phyloP scores from a whole-genome alignment of 2,888 invertebrate species.

The Lordiphosa andalusiaca region DNA sequence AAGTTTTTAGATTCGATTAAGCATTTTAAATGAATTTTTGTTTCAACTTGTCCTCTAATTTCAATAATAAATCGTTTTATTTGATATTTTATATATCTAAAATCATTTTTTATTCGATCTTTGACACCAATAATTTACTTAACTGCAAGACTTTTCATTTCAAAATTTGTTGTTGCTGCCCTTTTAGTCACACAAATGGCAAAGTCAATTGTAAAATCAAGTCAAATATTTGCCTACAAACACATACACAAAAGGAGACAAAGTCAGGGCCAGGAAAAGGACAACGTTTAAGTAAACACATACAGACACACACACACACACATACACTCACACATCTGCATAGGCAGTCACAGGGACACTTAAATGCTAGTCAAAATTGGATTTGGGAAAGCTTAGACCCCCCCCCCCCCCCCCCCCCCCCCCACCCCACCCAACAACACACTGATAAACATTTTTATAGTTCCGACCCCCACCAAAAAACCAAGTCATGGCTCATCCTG shows the following conservation, averaged over 20 bases:
- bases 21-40: too few species aligned
- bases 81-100: too few species aligned
- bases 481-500: constrained; percentile 63
- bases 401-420: too few species aligned
- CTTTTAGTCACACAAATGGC: constrained; percentile 26
- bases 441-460: constrained; percentile 71
- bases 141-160: neutral
- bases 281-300: constrained; percentile 33
- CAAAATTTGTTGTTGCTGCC: constrained; percentile 13
- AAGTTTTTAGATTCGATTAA: too few species aligned
- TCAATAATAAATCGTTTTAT: too few species aligned
- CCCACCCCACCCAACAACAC: constrained; percentile 10
- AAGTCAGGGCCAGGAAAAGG: constrained; percentile 49
- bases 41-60: too few species aligned
- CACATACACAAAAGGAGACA: constrained; percentile 32
- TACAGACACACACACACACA: constrained; percentile 15
- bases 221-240: constrained; percentile 55
- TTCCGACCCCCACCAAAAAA: constrained; percentile 32
- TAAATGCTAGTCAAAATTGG: constrained; percentile 70
- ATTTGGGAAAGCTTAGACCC: constrained; percentile 56
- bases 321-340: constrained; percentile 41
- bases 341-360: constrained; percentile 56
- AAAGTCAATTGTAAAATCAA: constrained; percentile 48
- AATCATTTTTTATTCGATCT: too few species aligned
- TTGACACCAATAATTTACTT: too few species aligned